These are phyloP conservation scores for Amblyopsis hoosieri DNA, from an alignment of 2,797 vertebrate species.

Conservation along the genomic window DNA sequence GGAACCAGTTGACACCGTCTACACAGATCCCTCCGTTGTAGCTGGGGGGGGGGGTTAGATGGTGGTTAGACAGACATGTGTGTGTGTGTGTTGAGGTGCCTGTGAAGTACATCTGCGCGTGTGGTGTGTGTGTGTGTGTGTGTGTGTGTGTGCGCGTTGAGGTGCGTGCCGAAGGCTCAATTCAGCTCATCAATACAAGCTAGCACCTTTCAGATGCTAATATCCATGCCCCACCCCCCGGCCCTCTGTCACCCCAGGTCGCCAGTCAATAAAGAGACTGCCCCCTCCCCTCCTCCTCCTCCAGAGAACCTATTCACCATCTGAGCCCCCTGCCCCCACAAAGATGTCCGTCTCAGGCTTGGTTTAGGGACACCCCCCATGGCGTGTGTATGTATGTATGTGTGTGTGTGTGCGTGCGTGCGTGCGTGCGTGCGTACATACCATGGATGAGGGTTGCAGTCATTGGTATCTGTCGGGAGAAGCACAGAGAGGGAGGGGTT, in stretches of 20 bases:
- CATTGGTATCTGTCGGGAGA: constrained; percentile 86
- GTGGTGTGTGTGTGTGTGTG: neutral
- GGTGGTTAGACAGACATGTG: neutral
- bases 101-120: too few species aligned
- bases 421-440: constrained; percentile 71
- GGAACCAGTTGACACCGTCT: constrained; percentile 97
- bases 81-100: too few species aligned
- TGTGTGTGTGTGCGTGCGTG: constrained; percentile 2
- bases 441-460: constrained; percentile 98
- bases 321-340: constrained; percentile 7
- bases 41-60: constrained; percentile 59
- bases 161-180: constrained; percentile 45
- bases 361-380: constrained; percentile 74
- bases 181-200: constrained; percentile 79
- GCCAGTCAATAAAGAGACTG: constrained; percentile 69
- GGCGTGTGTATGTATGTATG: constrained; percentile 24
- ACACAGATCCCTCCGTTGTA: constrained; percentile 97
- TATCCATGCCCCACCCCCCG: constrained; percentile 67
- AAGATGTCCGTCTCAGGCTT: constrained; percentile 70
- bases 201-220: constrained; percentile 79
- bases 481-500: neutral
- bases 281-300: constrained; percentile 30
- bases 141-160: neutral
- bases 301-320: constrained; percentile 47
- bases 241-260: constrained; percentile 70